Evolutionary conservation across 1,140 invertebrate genomes (phyloP).

Genomic region (Drosophila tani): DNA sequence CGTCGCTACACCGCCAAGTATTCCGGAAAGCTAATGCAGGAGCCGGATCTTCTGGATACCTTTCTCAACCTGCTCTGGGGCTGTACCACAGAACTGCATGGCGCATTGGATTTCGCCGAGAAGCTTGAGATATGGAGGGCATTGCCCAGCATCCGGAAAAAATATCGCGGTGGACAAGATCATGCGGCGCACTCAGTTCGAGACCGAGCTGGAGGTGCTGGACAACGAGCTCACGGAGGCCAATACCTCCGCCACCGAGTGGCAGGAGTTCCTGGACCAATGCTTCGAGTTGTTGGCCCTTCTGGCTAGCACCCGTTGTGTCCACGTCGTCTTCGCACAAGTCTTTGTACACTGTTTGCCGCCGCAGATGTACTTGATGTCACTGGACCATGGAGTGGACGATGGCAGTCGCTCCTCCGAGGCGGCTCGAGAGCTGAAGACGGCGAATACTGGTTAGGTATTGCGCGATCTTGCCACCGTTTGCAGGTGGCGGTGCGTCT

Average conservation of each 20-base stretch:
- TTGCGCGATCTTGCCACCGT: constrained; percentile 80
- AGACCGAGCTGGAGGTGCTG: constrained; percentile 91
- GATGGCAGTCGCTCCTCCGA: constrained; percentile 67
- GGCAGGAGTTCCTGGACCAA: constrained; percentile 93
- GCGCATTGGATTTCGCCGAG: constrained; percentile 80
- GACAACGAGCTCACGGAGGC: constrained; percentile 94
- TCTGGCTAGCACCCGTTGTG: constrained; percentile 91
- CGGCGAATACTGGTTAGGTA: constrained; percentile 75
- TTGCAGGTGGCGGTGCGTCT: constrained; percentile 77
- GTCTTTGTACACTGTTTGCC: constrained; percentile 85
- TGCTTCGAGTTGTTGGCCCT: constrained; percentile 94
- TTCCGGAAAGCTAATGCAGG: constrained; percentile 89
- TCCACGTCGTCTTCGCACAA: constrained; percentile 90
- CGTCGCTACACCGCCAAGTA: constrained; percentile 94
- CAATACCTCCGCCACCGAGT: constrained; percentile 95
- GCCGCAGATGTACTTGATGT: constrained; percentile 73
- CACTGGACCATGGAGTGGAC: constrained; percentile 74
- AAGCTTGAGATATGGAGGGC: constrained; percentile 82
- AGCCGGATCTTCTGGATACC: constrained; percentile 67
- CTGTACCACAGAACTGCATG: constrained; percentile 74
- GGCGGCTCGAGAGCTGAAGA: constrained; percentile 73
- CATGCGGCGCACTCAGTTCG: too few relatives aligned
- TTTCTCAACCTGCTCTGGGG: constrained; percentile 73
- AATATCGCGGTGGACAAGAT: too few relatives aligned
- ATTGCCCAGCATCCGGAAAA: constrained; percentile 85